Evolutionary conservation across 2,797 vertebrate species (phyloP).

Genomic region (Galagoides demidoff): DNA sequence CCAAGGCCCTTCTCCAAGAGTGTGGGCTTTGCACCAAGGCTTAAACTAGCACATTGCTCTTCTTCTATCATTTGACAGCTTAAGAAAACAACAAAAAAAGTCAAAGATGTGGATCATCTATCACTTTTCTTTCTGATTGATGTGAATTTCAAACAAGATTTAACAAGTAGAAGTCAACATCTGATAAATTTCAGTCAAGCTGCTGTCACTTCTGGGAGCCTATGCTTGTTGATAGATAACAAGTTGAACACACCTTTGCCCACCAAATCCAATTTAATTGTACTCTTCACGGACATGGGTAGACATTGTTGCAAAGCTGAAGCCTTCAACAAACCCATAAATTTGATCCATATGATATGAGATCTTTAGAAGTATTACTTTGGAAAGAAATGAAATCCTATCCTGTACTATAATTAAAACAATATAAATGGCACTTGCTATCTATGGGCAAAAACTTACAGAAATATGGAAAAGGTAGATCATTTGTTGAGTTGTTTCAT

Average conservation of each 20-base stretch:
- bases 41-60: background rate
- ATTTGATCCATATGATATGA: background rate
- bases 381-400: background rate
- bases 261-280: background rate
- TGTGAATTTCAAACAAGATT: background rate
- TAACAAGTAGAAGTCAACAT: background rate
- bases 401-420: slow-evolving; percentile 23
- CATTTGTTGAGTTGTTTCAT: background rate
- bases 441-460: background rate
- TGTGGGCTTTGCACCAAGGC: background rate
- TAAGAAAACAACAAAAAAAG: slow-evolving; percentile 33
- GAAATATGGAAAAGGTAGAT: background rate
- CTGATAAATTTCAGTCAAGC: background rate
- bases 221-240: background rate
- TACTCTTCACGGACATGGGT: background rate
- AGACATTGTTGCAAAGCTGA: background rate
- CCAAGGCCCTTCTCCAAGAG: background rate
- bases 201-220: background rate
- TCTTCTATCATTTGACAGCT: background rate
- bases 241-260: background rate
- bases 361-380: background rate
- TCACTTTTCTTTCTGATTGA: background rate
- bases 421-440: background rate
- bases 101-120: background rate
- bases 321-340: background rate